Percentiles rank a stretch among this genome's conserved stretches.
Evolutionary conservation across 2,888 invertebrate genomes (phyloP).

Genomic region (Apamea crenata): DNA sequence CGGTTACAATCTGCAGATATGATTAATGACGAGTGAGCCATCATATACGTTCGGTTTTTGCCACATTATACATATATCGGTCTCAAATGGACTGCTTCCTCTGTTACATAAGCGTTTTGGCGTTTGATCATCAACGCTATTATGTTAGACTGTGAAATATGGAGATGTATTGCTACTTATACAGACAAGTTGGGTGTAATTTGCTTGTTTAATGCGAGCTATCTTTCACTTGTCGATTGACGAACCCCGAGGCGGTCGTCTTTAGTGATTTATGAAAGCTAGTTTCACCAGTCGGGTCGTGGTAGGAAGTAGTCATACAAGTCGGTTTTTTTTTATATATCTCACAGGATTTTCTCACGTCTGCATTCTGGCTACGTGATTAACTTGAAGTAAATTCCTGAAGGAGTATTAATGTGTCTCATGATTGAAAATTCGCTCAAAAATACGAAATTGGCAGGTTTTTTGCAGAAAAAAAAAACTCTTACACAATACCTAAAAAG

Average conservation of each 20-base stretch:
- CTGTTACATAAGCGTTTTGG: constrained; percentile 64
- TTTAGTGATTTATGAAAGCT: constrained; percentile 33
- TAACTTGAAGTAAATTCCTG: neutral
- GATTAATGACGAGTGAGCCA: constrained; percentile 70
- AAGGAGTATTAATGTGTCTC: neutral
- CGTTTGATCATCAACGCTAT: constrained; percentile 60
- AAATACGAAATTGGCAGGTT: neutral
- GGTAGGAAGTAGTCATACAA: neutral
- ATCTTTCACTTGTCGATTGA: constrained; percentile 47
- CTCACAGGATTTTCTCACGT: neutral
- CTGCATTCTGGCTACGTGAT: neutral
- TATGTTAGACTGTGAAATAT: constrained; percentile 55
- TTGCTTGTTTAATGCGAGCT: constrained; percentile 40
- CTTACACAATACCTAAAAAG: neutral
- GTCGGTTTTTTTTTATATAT: neutral
- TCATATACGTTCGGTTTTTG: constrained; percentile 66
- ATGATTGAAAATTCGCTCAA: neutral
- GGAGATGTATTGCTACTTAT: constrained; percentile 58
- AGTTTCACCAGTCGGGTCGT: constrained; percentile 6
- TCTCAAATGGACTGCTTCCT: constrained; percentile 72
- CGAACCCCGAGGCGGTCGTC: constrained; percentile 17
- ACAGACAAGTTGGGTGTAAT: constrained; percentile 51
- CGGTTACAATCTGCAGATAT: constrained; percentile 61
- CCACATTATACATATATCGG: constrained; percentile 60
- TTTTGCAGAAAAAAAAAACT: neutral